These are phyloP conservation scores for Neotoxoptera formosana DNA, from an alignment of 1,140 invertebrate genomes.

Conservation along the genomic window DNA sequence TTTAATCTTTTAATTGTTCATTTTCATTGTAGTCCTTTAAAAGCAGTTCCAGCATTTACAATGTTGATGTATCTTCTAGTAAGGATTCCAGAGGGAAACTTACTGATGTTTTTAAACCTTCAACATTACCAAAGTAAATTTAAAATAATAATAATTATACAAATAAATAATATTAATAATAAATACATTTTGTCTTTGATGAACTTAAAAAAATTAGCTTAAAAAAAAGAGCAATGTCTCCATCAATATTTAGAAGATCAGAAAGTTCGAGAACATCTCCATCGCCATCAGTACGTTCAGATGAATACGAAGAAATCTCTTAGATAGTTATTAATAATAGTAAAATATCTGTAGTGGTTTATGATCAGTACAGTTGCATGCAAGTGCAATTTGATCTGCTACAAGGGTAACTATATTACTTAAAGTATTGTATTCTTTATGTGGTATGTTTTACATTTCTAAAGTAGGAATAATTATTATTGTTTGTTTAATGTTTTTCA, in stretches of 20 bases:
- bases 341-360: background rate
- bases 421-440: background rate
- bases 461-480: background rate
- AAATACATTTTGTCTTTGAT: background rate
- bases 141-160: background rate
- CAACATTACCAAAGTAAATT: conserved; percentile 52
- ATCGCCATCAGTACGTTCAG: conserved; percentile 36
- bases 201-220: background rate
- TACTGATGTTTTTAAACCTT: conserved; percentile 30
- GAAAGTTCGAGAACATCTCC: conserved; percentile 45
- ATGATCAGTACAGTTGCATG: background rate
- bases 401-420: background rate
- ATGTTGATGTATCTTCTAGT: conserved; percentile 23
- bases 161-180: background rate
- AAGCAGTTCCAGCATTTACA: conserved; percentile 41
- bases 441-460: background rate
- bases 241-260: conserved; percentile 55
- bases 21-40: conserved; percentile 18
- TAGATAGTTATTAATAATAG: background rate
- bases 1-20: background rate
- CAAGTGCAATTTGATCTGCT: background rate
- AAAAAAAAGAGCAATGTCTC: conserved; percentile 53
- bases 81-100: conserved; percentile 31
- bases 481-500: background rate
- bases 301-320: conserved; percentile 54